Evolutionary conservation across 1,140 invertebrate species (phyloP).

Genomic region (Bacillus rossius): DNA sequence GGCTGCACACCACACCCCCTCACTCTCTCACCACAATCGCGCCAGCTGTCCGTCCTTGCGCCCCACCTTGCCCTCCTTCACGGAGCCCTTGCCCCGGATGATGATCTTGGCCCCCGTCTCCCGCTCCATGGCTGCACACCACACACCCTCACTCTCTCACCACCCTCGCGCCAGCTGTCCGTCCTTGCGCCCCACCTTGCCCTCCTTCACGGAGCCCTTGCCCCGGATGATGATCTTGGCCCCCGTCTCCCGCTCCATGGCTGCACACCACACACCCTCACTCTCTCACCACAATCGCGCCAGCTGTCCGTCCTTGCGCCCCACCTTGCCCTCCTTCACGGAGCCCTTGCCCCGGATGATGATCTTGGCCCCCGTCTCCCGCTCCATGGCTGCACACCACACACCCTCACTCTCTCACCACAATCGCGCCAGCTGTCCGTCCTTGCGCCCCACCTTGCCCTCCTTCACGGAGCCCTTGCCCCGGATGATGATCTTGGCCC

Average conservation of each 20-base stretch:
- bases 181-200: constrained; percentile 96
- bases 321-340: constrained; percentile 98
- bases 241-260: constrained; percentile 94
- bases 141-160: constrained; percentile 81
- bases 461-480: constrained; percentile 99
- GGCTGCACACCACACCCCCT: constrained; percentile 51
- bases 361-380: constrained; percentile 98
- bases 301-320: constrained; percentile 92
- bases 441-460: constrained; percentile 96
- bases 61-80: constrained; percentile 98
- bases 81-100: constrained; percentile 97
- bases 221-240: constrained; percentile 99
- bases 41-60: constrained; percentile 89
- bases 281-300: constrained; percentile 80
- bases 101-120: constrained; percentile 99
- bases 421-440: too few species aligned
- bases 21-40: too few species aligned
- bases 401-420: too few species aligned
- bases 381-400: constrained; percentile 71
- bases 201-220: constrained; percentile 99
- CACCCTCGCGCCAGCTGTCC: constrained; percentile 73
- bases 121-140: constrained; percentile 76
- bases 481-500: constrained; percentile 98
- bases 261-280: constrained; percentile 48
- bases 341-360: constrained; percentile 99